Base-by-base conservation (phyloP, 2,888 invertebrate species). In the Sycophila texana region DNA sequence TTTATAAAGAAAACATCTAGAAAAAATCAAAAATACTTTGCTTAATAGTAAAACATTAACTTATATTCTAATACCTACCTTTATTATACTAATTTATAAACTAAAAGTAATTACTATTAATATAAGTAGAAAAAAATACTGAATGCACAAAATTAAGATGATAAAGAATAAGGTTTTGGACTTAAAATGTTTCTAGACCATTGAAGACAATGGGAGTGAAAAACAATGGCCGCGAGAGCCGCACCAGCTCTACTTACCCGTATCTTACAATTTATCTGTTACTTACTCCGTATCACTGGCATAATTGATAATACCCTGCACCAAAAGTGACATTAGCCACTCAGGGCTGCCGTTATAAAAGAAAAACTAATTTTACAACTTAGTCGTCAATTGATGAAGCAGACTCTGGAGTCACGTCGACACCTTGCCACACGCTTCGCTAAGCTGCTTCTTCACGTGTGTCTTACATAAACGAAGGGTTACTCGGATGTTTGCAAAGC, bases 241-340 rank as follows among this genome's bases (percentile, higher is more conserved):
- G 84, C 78, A 83, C 82, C 84, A 84, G 84, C 83, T 84, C 85
- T 86, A 83, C 84, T 84, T 86, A 84, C 85, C 85, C 82, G 84
- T 84, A 84, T 84, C 85, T 82, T 83, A 85, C 83, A 85, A 85
- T 81, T 84, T 86, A 83, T 86, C 85, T 84, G 85, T 86, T 84
- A 84, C 83, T 77, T 86, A 83, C 81, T 85, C 86, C 78, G 83
- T 86, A 82, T 84, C 83, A 84, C 82, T 84, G 83, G 85, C 83
- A 84, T 84, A 83, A 77, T 70, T 74, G 18, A 39, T 39, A 71
- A 61, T 26, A 26, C 26, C 70, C 70, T 80, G 80, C 80, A 77
- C 77, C 60, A 53, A 77, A 76, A 53, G 39, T 72, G 61, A 75
- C 16, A 66, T 60, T 57, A 39, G 47, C 18, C 68, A 61, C 71